Conservation (phyloP, 2,113 vertebrate species). For the Acrocephalus kingi region DNA sequence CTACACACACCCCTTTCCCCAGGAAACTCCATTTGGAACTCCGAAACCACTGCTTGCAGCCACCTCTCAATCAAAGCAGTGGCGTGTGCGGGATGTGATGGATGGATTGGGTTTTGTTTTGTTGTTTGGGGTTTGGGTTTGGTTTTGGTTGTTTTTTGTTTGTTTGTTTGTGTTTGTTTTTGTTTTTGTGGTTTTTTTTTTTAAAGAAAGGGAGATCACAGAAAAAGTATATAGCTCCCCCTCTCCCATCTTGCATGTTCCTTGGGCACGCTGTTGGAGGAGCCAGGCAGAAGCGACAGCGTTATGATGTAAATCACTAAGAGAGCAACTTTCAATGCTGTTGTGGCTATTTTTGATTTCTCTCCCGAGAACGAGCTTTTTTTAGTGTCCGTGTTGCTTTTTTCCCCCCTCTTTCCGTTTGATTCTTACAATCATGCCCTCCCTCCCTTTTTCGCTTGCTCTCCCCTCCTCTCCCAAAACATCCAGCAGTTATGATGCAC, state of each 20-base stretch:
- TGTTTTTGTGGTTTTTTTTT: not conserved
- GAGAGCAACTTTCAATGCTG: conserved; percentile 20
- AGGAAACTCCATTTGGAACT: not conserved
- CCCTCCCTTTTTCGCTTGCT: not conserved
- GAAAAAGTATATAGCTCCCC: not conserved
- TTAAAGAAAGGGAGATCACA: not conserved
- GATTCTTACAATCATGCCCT: not conserved
- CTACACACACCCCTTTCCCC: no score
- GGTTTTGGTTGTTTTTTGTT: not conserved
- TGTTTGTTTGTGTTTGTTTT: no score
- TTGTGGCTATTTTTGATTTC: not conserved
- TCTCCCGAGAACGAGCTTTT: not conserved
- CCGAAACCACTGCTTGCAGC: not conserved
- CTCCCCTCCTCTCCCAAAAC: not conserved
- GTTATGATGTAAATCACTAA: not conserved
- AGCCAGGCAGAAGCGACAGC: not conserved
- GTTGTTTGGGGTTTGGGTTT: no score
- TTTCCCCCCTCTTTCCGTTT: fast-evolving
- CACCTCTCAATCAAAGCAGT: not conserved
- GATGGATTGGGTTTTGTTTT: not conserved
- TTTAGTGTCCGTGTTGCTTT: not conserved
- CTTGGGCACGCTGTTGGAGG: not conserved
- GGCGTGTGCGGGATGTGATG: not conserved
- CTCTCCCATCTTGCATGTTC: not conserved
- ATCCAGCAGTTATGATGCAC: not conserved